Base-by-base conservation (phyloP, 2,113 vertebrate genomes). In the Erpornis zantholeuca region DNA sequence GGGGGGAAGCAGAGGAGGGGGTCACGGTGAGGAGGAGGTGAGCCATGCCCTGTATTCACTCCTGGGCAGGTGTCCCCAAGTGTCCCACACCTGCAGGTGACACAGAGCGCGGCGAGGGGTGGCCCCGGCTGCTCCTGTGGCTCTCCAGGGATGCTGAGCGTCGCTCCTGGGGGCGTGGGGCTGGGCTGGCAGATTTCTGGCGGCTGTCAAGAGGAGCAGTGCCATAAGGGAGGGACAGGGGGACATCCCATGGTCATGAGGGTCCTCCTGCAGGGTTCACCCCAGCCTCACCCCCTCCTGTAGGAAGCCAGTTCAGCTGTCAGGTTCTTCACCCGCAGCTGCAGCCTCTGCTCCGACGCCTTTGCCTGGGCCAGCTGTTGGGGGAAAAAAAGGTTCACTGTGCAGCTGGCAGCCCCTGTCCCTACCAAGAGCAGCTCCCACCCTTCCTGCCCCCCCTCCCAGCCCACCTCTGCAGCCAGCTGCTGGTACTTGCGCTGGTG, bases 51-150 rank as follows among this genome's bases (percentile, higher is more conserved):
- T 15, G 17, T 61, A 25, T 13, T 40, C n/a, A 27, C 25, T 40
- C 54, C 47, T 54, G 31, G 31, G 3, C 12, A 5, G 4, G 38
- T 23, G 29, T 31, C 40, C 29, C n/a, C 54, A 42, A 27, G 47
- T 35, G n/a, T 54, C 17, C 40, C 87, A 42, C 81, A 99, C 99
- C 98, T 97, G 98, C 97, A 24, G 99, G 98, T 3, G 99, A 99
- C 2, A 98, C 98, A 12, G 98, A 99, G 12, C 96, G 95, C 2
- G 96, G 93, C 3, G 97, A 89, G 8, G 97, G 14, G 94, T 88
- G 61, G 97, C 98, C 87, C 91, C 97, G 22, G 96, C 97, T 94
- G 21, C 93, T 98, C 80, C 95, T 81, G 14, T 97, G 82, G 75
- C 98, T 97, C 38, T 98, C 98, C 61, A 97, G 69, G 21, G 98